Base-by-base conservation (phyloP, 2,888 invertebrate genomes). In the Alviniconcha strummeri region DNA sequence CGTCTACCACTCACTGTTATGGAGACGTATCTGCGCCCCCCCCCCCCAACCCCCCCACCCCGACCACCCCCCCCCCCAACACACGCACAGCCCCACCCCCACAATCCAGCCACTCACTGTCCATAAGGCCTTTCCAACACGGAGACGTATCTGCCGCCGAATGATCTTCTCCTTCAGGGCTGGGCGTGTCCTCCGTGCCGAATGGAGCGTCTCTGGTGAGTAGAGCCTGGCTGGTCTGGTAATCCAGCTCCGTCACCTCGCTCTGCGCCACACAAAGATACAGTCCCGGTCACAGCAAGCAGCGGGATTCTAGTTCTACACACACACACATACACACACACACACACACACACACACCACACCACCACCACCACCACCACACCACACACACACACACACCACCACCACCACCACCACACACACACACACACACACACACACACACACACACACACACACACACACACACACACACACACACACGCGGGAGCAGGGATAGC, bases 101-200 rank as follows among this genome's bases (percentile, higher is more conserved):
- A 36, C 36, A 36, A 0, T 36, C 36, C 36, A 36, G 36, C 36
- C 36, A 36, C 36, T 36, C 36, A 36, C 36, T 36, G 82, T 79
- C 79, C 86, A 7, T 84, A 79, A 15, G 86, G 85, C 81, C 86
- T 83, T 78, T 89, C 89, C 15, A 89, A 77, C n/a, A 90, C 91
- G 17, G 88, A 87, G 7, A 90, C 85, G 9, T 88, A 85, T 74
- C 88, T 87, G 7, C 92, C 90, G 8, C 92, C 92, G 8, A 92
- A 92, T 86, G 72, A 92, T 91, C 78, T 90, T 91, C 60, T 90
- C 88, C 6, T 87, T 85, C 71, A 90, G 87, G 87, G 8, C 67
- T 75, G 5, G 91, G 92, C 0, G 92, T 91, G 81, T 90, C 85
- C 8, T 87, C 85, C 4, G 89, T 92, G 7, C 92, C 92, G 84